Evolutionary conservation across 2,888 invertebrate species (phyloP), one percentile per base, ranked within the genome.

Genomic region (Parasteatoda lunata): DNA sequence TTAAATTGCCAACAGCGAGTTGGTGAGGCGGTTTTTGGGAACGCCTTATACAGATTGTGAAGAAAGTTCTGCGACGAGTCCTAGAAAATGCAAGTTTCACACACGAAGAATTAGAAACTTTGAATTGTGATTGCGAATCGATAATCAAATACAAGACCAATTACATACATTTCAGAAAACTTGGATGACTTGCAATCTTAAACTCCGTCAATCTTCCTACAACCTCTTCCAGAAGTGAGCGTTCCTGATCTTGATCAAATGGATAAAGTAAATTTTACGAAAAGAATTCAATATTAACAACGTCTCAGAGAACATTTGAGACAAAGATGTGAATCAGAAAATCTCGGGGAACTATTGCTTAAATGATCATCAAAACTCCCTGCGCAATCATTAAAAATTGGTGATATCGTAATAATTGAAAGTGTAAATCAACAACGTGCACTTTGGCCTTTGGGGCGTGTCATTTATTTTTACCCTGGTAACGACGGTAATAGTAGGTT

Each of bases 101-200:
- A 3, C 45, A 65, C 15, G 76, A 77, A 77, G 9, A 65, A 59
- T 11, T 77, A 49, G 9, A 11, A 45, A 91, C 91, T 0, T 76
- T 90, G 0, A 68, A 91, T 6, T 90, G 90, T 68, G 92, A 92
- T 81, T 73, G 86, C 1, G 89, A 90, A 51, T 88, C 90, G 1
- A 88, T 90, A 0, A 75, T 92, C 6, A 92, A 92, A 92, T 89
- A 89, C 91, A 1, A 88, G 92, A 82, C 91, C 91, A n/a, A 84
- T 92, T n/a, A 91, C 90, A n/a, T 91, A 90, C 45, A 68, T 90
- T 8, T 87, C 89, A n/a, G 89, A 90, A 47, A 88, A 90, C 92
- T 5, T 30, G 8, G 51, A 68, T 51, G 77, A 77, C 9, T 48
- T 68, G 3, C 59, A 8, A 1, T 68, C 77, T 52, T 45, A 68